Conservation (phyloP, 1,140 invertebrate genomes). For the Penaeus chinensis region DNA sequence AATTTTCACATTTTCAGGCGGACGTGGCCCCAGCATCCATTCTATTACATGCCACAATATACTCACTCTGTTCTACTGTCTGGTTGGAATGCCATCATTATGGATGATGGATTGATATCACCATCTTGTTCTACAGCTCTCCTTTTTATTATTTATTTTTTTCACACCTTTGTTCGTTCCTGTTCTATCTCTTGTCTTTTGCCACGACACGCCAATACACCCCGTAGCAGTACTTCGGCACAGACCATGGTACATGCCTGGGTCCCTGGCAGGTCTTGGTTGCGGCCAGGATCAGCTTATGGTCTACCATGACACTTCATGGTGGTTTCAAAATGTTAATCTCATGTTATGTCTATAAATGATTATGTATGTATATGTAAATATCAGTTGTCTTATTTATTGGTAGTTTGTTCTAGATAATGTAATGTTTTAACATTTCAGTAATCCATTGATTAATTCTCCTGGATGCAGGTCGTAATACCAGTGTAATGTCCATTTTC, state of each 20-base stretch:
- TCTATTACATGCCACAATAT: conserved; percentile 25
- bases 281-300: too few relatives aligned
- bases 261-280: too few relatives aligned
- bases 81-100: conserved; percentile 34
- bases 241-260: too few relatives aligned
- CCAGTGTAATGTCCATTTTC: too few relatives aligned
- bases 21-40: conserved; percentile 38
- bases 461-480: too few relatives aligned
- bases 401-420: too few relatives aligned
- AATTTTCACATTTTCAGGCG: conserved; percentile 44
- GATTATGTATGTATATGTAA: conserved; percentile 20
- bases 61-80: conserved; percentile 7
- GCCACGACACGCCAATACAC: conserved; percentile 23
- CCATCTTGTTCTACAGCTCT: conserved; percentile 4
- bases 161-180: conserved; percentile 1
- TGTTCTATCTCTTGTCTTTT: conserved; percentile 17
- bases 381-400: neutral
- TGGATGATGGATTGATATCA: conserved; percentile 27
- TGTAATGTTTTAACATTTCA: too few relatives aligned
- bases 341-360: conserved; percentile 2
- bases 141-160: neutral
- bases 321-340: too few relatives aligned
- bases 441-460: too few relatives aligned
- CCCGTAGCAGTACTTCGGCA: conserved; percentile 13
- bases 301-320: too few relatives aligned